Evolutionary conservation across 2,888 invertebrate genomes (phyloP).

Genomic region (Dioctria rufipes): DNA sequence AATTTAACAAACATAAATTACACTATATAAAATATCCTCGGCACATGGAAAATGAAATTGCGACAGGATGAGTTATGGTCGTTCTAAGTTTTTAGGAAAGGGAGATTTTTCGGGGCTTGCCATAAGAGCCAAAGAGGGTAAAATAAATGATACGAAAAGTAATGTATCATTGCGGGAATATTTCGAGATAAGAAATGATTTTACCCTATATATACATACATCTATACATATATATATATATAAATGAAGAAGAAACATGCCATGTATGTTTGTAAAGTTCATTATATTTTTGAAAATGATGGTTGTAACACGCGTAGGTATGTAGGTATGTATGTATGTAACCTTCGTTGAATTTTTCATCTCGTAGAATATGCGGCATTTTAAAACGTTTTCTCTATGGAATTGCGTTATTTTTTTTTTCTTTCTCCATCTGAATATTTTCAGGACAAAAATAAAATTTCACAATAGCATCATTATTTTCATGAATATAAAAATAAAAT

Average conservation of each 20-base stretch:
- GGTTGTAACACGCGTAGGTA: too few relatives aligned
- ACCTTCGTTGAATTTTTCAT: too few relatives aligned
- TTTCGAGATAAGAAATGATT: conserved; percentile 46
- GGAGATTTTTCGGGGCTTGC: conserved; percentile 2
- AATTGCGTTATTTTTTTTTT: too few relatives aligned
- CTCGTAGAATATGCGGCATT: too few relatives aligned
- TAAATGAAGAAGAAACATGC: conserved; percentile 30
- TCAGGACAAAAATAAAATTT: too few relatives aligned
- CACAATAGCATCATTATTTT: too few relatives aligned
- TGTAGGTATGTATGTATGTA: too few relatives aligned
- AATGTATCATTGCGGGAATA: conserved; percentile 46
- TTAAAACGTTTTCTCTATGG: too few relatives aligned
- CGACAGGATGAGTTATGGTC: conserved; percentile 48
- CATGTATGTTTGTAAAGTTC: background rate
- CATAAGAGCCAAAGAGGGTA: conserved; percentile 1
- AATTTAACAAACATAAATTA: conserved; percentile 51
- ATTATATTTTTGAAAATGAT: too few relatives aligned
- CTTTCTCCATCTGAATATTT: too few relatives aligned
- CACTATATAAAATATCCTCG: conserved; percentile 38
- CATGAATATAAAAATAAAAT: too few relatives aligned
- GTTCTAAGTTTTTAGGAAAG: conserved; percentile 30
- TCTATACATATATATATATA: conserved; percentile 13
- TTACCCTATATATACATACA: background rate
- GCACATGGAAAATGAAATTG: conserved; percentile 36
- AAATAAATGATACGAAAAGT: conserved; percentile 50